These are phyloP conservation scores for Muraenolepis orangiensis DNA, from an alignment of 2,797 vertebrate genomes.

Conservation along the genomic window DNA sequence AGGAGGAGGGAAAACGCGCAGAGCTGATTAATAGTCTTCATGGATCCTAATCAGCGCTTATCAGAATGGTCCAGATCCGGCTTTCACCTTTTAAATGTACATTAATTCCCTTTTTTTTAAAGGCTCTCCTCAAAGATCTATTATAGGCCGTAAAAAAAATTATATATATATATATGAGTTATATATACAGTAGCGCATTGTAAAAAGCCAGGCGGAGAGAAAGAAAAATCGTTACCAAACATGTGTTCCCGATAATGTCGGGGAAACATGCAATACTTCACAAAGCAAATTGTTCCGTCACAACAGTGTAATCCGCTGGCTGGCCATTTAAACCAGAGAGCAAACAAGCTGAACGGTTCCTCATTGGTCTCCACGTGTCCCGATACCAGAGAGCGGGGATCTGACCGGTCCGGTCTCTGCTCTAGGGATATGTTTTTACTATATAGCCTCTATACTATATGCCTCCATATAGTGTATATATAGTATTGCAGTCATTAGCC, in stretches of 20 bases:
- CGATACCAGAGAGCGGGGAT: slow-evolving; percentile 37
- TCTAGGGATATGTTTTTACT: slow-evolving; percentile 38
- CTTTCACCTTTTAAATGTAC: slow-evolving; percentile 23
- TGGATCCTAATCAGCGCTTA: slow-evolving; percentile 43
- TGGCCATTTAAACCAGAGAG: not conserved
- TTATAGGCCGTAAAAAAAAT: slow-evolving; percentile 2
- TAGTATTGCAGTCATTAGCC: slow-evolving; percentile 67
- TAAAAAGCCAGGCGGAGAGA: slow-evolving; percentile 10
- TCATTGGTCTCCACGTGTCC: slow-evolving; percentile 26
- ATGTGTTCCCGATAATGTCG: slow-evolving; percentile 5
- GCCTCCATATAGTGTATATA: too few species aligned
- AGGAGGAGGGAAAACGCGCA: too few species aligned
- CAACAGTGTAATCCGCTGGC: slow-evolving; percentile 2
- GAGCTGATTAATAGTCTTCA: slow-evolving; percentile 56
- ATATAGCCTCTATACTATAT: too few species aligned
- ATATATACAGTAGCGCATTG: slow-evolving; percentile 21
- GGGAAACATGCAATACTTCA: slow-evolving; percentile 4
- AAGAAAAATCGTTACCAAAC: not conserved
- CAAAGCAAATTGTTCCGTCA: slow-evolving; percentile 13
- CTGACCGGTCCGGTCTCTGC: slow-evolving; percentile 39
- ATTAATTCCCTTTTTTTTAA: slow-evolving; percentile 34
- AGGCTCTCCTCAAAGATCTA: slow-evolving; percentile 26
- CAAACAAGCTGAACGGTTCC: slow-evolving; percentile 11
- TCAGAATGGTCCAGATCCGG: slow-evolving; percentile 18
- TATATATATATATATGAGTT: slow-evolving; percentile 14